Conservation (phyloP, 1,140 invertebrate genomes). For the Phocides pigmalion region DNA sequence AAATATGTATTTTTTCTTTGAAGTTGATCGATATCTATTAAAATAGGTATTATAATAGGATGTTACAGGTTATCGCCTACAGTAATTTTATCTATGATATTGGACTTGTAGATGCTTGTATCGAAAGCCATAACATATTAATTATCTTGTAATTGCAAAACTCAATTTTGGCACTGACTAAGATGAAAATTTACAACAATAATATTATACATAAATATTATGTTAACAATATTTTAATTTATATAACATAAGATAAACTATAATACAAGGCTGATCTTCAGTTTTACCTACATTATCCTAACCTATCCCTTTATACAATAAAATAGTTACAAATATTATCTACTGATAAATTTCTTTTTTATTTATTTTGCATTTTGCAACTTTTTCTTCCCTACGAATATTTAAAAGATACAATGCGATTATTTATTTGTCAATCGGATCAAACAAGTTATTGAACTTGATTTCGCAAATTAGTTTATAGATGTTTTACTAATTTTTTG, state of each 20-base stretch:
- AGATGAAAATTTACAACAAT: constrained; percentile 16
- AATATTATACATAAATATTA: constrained; percentile 23
- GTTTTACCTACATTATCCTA: constrained; percentile 43
- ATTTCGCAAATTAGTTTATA: not conserved
- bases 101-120: constrained; percentile 1
- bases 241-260: constrained; percentile 15
- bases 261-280: constrained; percentile 15
- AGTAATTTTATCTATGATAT: not conserved
- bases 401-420: constrained; percentile 1
- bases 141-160: constrained; percentile 1
- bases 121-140: constrained; percentile 1
- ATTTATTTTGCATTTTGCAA: not conserved
- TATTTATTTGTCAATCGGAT: not conserved
- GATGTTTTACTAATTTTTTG: not conserved
- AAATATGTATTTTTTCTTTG: constrained; percentile 36
- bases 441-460: too few relatives aligned
- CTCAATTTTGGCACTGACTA: constrained; percentile 38
- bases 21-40: constrained; percentile 21
- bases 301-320: constrained; percentile 53
- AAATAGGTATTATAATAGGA: constrained; percentile 7
- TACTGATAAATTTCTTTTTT: constrained; percentile 30
- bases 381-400: not conserved
- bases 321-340: constrained; percentile 46
- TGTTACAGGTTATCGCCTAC: constrained; percentile 16
- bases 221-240: constrained; percentile 24